A percentile compares a stretch with the other conserved stretches of the same genome.
phyloP scores from a whole-genome alignment of 2,888 invertebrate species.

The Apodemia hepburni region DNA sequence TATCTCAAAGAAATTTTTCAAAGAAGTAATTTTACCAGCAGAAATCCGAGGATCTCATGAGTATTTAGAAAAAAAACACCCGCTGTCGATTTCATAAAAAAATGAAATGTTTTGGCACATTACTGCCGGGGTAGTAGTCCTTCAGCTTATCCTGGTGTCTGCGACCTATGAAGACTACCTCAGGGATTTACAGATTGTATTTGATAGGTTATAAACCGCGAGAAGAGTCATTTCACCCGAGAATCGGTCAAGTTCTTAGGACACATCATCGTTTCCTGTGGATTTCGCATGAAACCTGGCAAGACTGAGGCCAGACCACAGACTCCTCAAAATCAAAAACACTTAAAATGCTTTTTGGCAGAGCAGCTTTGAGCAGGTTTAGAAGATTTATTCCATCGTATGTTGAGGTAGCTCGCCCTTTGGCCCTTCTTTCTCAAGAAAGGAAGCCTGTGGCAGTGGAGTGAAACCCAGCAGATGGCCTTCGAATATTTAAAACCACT shows the following conservation, averaged over 20 bases:
- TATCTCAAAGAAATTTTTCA: too few species aligned
- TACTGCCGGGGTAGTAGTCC: too few species aligned
- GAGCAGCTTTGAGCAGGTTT: too few species aligned
- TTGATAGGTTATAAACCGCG: constrained; percentile 35
- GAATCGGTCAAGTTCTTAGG: constrained; percentile 39
- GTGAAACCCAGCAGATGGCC: neutral
- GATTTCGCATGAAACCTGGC: constrained; percentile 35
- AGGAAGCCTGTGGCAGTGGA: constrained; percentile 24
- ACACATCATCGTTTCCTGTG: constrained; percentile 36
- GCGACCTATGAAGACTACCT: too few species aligned
- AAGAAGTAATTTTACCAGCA: too few species aligned
- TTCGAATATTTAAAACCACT: neutral
- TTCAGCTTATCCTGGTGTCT: constrained; percentile 36
- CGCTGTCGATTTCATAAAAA: too few species aligned
- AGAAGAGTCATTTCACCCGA: constrained; percentile 36
- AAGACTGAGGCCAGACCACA: constrained; percentile 30
- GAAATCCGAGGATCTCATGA: too few species aligned
- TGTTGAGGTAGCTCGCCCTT: constrained; percentile 31
- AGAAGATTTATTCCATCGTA: constrained; percentile 34
- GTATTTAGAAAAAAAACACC: too few species aligned
- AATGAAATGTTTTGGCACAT: too few species aligned
- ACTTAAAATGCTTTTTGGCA: constrained; percentile 22
- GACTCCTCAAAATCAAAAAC: constrained; percentile 32
- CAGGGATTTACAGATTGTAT: constrained; percentile 35
- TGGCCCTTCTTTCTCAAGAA: constrained; percentile 34